Evolutionary conservation across 2,113 vertebrate species (phyloP).

Genomic region (Oplegnathus fasciatus): DNA sequence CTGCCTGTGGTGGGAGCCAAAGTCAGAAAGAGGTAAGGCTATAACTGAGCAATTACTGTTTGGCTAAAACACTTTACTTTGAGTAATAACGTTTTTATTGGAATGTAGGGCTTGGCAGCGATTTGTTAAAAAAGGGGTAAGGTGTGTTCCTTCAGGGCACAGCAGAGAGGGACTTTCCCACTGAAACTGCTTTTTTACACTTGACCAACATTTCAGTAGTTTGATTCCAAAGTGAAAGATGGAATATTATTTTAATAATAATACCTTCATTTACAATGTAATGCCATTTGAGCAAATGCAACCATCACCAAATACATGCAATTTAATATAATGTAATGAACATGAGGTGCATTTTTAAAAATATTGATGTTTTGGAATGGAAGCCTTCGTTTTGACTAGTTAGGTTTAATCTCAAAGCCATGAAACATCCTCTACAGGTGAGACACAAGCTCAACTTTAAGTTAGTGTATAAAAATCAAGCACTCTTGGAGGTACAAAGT

Average conservation of each 20-base stretch:
- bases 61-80: conserved; percentile 1
- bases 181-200: not conserved
- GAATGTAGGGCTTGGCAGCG: not conserved
- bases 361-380: not conserved
- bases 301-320: not conserved
- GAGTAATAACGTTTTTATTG: conserved; percentile 24
- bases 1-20: conserved; percentile 85
- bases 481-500: not conserved
- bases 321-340: not conserved
- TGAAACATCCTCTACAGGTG: not conserved
- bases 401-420: not conserved
- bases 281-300: not conserved
- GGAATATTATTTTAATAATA: not conserved
- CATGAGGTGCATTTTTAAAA: not conserved
- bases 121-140: too few relatives aligned
- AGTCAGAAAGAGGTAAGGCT: conserved; percentile 85
- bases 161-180: not conserved
- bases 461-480: not conserved
- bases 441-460: not conserved
- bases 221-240: not conserved
- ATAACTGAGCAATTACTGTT: conserved; percentile 39
- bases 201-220: not conserved
- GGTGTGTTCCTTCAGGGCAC: not conserved
- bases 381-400: not conserved
- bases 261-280: not conserved